Base-by-base conservation (phyloP, 2,113 vertebrate species). In the Irena cyanogastra region DNA sequence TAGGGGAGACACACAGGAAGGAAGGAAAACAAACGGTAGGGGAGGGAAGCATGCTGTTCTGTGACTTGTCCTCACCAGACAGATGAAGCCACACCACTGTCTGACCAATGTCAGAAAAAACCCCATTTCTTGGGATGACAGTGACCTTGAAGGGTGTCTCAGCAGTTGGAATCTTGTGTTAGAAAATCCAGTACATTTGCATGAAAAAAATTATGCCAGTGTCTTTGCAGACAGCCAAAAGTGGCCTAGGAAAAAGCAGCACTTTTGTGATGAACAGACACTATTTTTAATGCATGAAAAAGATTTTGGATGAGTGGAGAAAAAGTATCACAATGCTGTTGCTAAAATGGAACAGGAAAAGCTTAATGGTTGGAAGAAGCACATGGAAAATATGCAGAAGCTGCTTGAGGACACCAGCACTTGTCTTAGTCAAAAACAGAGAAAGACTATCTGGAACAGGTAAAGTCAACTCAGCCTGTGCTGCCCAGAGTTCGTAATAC, bases 261-360 rank as follows among this genome's bases (percentile, higher is more conserved):
- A 50, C 42, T 42, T 77, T 77, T 77, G 49, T 56, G 42, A 77
- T 56, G 52, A 63, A 70, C 22, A 83, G 71, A 56, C 79, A 83
- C 49, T 56, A 27, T 42, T 83, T 70, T 70, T 63, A 77, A 50
- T 42, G 64, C 31, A 56, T 50, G 49, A 77, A 77, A 70, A 83
- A 33, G 9, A 44, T 83, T 90, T 33, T 83, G 56, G 42, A 64
- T 64, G 35, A 83, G 49, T 50, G 64, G 31, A 77, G 61, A 44
- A 70, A 83, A 77, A 99, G 99, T 96, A 99, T 87, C 98, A 99
- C 83, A 97, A 75, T 50, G 97, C 98, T 1, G 61, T 99, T 57
- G 97, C 98, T 11, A 98, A 98, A 92, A 98, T 99, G 98, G 99
- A 99, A 94, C 99, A 98, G 96, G 98, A 99, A 90, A 99, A 99